These are phyloP conservation scores for Oncopeltus fasciatus DNA, from an alignment of 1,140 invertebrate species.

Conservation along the genomic window DNA sequence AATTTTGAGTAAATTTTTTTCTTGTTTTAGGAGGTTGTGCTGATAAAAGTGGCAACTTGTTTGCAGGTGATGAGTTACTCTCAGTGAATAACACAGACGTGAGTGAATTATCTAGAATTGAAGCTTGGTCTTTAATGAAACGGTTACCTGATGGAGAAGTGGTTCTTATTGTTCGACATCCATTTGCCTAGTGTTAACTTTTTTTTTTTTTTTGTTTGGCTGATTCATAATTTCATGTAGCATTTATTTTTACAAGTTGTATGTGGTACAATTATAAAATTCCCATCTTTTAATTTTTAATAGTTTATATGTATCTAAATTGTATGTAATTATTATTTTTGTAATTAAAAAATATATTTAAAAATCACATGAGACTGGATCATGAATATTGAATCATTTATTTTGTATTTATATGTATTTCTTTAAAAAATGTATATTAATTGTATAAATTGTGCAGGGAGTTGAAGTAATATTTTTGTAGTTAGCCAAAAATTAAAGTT, in stretches of 20 bases:
- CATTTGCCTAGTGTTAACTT: neutral
- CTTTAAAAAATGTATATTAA: neutral
- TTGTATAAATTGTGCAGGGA: neutral
- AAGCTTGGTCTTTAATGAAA: slow-evolving; percentile 86
- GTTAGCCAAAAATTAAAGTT: no score
- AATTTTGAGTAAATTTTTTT: neutral
- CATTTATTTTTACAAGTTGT: neutral
- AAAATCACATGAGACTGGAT: neutral
- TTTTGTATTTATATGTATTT: neutral
- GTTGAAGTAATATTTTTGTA: no score
- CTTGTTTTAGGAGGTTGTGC: slow-evolving; percentile 63
- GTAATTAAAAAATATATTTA: neutral
- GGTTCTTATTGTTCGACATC: slow-evolving; percentile 37
- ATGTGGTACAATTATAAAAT: neutral
- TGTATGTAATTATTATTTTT: neutral
- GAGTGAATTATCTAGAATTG: slow-evolving; percentile 69
- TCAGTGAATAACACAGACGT: slow-evolving; percentile 67
- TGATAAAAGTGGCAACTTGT: slow-evolving; percentile 68
- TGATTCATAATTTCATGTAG: neutral
- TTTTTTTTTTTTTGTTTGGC: neutral
- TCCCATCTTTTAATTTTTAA: neutral
- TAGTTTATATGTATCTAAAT: neutral
- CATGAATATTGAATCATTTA: slow-evolving; percentile 2
- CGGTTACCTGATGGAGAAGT: slow-evolving; percentile 68
- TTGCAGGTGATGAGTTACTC: slow-evolving; percentile 73